Evolutionary conservation across 2,888 invertebrate genomes (phyloP).

Genomic region (Lamellibrachia satsuma): DNA sequence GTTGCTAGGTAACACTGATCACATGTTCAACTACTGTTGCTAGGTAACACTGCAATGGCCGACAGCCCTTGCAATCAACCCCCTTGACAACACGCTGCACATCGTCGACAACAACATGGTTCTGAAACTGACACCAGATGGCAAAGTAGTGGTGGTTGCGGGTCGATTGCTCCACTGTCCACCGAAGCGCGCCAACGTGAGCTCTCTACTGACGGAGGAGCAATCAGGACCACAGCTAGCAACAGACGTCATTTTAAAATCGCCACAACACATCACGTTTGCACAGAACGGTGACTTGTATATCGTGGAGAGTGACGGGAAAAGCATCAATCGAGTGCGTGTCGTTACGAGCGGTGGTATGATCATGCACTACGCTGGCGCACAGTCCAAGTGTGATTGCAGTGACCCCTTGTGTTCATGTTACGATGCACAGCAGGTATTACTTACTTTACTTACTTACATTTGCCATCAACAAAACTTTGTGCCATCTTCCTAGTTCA

Average conservation of each 20-base stretch:
- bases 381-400: conserved; percentile 72
- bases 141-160: conserved; percentile 85
- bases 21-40: neutral
- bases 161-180: conserved; percentile 94
- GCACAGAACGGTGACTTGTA: conserved; percentile 91
- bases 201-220: conserved; percentile 53
- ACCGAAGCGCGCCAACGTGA: conserved; percentile 72
- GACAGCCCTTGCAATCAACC: conserved; percentile 92
- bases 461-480: too few relatives aligned
- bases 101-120: conserved; percentile 91
- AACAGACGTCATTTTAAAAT: conserved; percentile 87
- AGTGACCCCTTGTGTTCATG: conserved; percentile 83
- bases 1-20: neutral
- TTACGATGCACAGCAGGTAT: conserved; percentile 72
- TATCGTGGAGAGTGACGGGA: conserved; percentile 89
- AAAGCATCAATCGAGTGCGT: conserved; percentile 85
- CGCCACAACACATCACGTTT: conserved; percentile 88
- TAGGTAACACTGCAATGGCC: conserved; percentile 96
- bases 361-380: conserved; percentile 91
- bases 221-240: conserved; percentile 71
- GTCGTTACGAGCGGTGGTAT: conserved; percentile 93
- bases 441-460: too few relatives aligned
- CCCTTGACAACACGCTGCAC: conserved; percentile 91
- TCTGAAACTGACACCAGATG: conserved; percentile 87
- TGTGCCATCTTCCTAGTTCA: too few relatives aligned